Evolutionary conservation across 2,797 vertebrate species (phyloP), one percentile per base, ranked within the genome.

Genomic region (Paedocypris micromegethes): DNA sequence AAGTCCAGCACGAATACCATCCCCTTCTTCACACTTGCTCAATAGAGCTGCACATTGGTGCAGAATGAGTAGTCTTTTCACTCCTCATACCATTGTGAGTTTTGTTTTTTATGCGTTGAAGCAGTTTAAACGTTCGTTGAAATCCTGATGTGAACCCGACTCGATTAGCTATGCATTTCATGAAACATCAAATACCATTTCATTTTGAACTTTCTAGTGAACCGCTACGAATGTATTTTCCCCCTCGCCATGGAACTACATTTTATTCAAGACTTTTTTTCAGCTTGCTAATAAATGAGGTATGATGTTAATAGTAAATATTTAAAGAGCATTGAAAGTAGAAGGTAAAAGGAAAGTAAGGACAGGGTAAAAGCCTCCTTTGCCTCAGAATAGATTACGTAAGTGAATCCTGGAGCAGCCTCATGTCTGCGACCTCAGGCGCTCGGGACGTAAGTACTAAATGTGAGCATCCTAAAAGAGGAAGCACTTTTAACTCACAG

Each of bases 401-500:
- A 4, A 65, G 38, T 40, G 58, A 54, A 37, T 52, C 40, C n/a
- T 9, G 46, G 46, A 43, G 40, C 39, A 38, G 41, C 44, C 41
- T 53, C 49, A 6, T 3, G 3, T 58, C 38, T 58, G 43, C 38
- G 5, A 53, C 23, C 51, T 5, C 7, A 48, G 46, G 41, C 53
- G 23, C 40, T 70, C 0, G 3, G 45, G 41, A 57, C 6, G 43
- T 6, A 1, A 50, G 41, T 7, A 5, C 45, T 6, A 56, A 5
- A 3, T 41, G 7, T 69, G 6, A 50, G 23, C 23, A 64, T 64
- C 60, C 9, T 45, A 8, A 58, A 38, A 54, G 43, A n/a, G 5
- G 46, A 64, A 9, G 46, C 8, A 54, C 2, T 3, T 51, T 45
- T 9, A 78, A 92, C 92, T 88, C 86, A 98, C 96, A 48, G 86